phyloP scores from a whole-genome alignment of 1,140 invertebrate genomes.

The Orchesella cincta region DNA sequence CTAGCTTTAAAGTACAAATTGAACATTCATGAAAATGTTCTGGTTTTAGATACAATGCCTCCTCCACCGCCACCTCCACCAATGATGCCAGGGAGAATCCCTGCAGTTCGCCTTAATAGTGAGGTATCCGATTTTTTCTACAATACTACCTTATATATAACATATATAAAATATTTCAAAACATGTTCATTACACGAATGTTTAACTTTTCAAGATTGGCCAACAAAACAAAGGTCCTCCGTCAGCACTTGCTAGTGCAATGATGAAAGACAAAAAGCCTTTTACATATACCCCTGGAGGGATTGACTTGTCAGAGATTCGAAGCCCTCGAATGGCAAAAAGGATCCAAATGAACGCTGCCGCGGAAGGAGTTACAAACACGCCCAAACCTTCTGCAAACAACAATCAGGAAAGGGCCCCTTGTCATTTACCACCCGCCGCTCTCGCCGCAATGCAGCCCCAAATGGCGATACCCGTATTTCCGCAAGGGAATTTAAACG shows the following conservation, averaged over 20 bases:
- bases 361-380: constrained; percentile 59
- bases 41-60: constrained; percentile 43
- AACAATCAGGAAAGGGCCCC: constrained; percentile 47
- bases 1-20: not conserved
- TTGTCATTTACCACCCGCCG: constrained; percentile 58
- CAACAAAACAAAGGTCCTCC: constrained; percentile 63
- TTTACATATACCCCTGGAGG: constrained; percentile 93
- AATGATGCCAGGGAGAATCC: constrained; percentile 56
- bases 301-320: constrained; percentile 84
- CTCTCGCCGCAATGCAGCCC: constrained; percentile 63
- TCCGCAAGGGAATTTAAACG: constrained; percentile 58
- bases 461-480: constrained; percentile 71
- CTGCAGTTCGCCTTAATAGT: constrained; percentile 60
- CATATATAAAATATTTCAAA: not conserved
- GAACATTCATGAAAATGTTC: constrained; percentile 14
- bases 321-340: constrained; percentile 83
- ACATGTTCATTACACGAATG: constrained; percentile 39
- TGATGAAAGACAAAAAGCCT: constrained; percentile 94
- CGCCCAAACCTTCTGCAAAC: constrained; percentile 56
- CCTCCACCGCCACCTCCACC: constrained; percentile 61
- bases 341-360: constrained; percentile 68
- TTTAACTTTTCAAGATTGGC: constrained; percentile 39
- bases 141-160: constrained; percentile 11
- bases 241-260: constrained; percentile 84
- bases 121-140: constrained; percentile 52